Base-by-base conservation (phyloP, 2,113 vertebrate species). In the zebrafish (Danio rerio) region DNA sequence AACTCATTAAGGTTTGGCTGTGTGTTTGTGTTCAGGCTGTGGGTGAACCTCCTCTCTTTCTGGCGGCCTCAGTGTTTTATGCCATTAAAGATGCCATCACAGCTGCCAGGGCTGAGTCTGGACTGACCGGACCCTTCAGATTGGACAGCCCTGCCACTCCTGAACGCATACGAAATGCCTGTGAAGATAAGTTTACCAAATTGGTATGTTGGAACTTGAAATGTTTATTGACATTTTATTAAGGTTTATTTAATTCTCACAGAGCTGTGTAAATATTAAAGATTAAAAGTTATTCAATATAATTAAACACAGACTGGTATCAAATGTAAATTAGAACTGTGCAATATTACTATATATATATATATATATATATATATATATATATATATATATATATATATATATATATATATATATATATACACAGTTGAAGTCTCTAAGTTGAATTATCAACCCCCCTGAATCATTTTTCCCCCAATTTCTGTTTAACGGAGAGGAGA, bases 131-230 rank as follows among this genome's bases (percentile, higher is more conserved):
- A 0, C 88, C 87, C 0, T 99, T 98, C 93, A 92, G 90, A 80
- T 85, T 99, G 55, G 95, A 99, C 91, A 99, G 97, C 83, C 98
- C 98, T 2, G 97, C 97, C 66, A 97, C 97, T 0, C 93, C 96
- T 0, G 98, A 99, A 88, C 95, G 95, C 91, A 97, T 98, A 83
- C 96, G 98, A 66, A 97, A 95, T 0, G 95, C 96, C 59, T 99
- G 98, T 6, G 88, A 92, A 9, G 98, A 99, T 91, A 86, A 78
- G 66, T 97, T 99, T 92, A 98, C 95, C 59, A 92, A 94, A 82
- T 88, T 97, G 95, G 98, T 99, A 95, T 0, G 86, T 77, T 15
- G 15, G 4, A 13, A 15, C 7, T 6, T 59, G 8, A 9, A 45
- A n/a, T 58, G 40, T 52, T 4, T 16, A 42, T 10, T 62, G 2